A percentile compares a stretch with the other conserved stretches of the same genome.
These are phyloP conservation scores for Zosterops hypoxanthus DNA, from an alignment of 2,113 vertebrate species.

Conservation along the genomic window DNA sequence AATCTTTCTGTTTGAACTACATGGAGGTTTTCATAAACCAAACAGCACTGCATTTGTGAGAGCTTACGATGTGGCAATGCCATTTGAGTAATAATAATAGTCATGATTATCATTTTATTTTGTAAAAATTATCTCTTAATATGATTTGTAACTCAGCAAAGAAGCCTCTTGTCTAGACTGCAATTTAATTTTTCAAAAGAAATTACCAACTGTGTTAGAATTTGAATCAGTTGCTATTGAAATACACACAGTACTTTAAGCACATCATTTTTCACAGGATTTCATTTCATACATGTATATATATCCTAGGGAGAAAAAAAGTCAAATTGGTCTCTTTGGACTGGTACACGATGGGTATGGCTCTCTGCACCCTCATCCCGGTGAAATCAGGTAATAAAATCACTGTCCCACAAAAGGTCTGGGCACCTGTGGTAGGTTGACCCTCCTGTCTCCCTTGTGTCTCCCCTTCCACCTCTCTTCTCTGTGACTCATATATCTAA, in stretches of 20 bases:
- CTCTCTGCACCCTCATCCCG: not conserved
- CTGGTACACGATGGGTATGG: not conserved
- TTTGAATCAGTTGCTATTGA: not conserved
- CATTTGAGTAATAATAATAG: not conserved
- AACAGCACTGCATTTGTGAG: not conserved
- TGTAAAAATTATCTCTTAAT: not conserved
- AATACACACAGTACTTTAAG: not conserved
- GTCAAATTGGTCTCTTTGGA: not conserved
- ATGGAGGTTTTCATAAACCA: not conserved
- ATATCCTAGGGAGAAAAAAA: not conserved
- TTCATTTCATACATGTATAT: not conserved
- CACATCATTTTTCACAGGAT: not conserved
- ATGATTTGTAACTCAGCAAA: not conserved
- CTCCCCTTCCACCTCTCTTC: not conserved
- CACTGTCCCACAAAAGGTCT: not conserved
- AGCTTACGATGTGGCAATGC: not conserved
- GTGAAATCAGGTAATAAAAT: not conserved
- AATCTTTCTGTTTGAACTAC: not conserved
- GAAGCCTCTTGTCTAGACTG: not conserved
- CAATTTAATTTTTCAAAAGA: conserved; percentile 17
- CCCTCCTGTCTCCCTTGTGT: not conserved
- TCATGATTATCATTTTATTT: not conserved
- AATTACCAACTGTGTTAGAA: not conserved
- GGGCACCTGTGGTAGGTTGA: not conserved
- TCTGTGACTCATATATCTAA: not conserved